Percentiles rank a stretch among this genome's conserved stretches.
These are phyloP conservation scores for Anomalospiza imberbis DNA, from an alignment of 2,797 vertebrate species.

Conservation along the genomic window DNA sequence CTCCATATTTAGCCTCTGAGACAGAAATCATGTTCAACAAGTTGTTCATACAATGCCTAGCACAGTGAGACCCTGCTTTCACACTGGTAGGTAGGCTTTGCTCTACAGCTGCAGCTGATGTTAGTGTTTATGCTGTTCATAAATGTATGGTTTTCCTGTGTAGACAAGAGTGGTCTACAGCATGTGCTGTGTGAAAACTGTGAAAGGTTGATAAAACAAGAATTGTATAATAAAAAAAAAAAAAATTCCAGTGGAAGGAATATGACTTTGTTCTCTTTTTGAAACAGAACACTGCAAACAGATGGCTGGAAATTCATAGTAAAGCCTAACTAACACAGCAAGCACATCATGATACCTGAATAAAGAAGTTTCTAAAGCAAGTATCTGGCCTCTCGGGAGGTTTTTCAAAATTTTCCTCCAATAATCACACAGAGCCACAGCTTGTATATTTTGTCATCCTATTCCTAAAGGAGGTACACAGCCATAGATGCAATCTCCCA, in stretches of 20 bases:
- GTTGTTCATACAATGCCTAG: background rate
- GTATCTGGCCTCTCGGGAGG: background rate
- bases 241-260: background rate
- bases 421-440: background rate
- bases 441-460: background rate
- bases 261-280: background rate
- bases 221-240: background rate
- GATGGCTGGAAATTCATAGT: background rate
- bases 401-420: background rate
- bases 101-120: too few species aligned
- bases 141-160: fast-evolving
- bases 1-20: background rate
- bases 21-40: background rate
- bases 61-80: background rate
- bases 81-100: background rate
- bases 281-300: background rate
- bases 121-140: background rate
- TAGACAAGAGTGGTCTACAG: background rate
- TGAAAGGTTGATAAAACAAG: background rate
- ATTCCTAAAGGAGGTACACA: background rate
- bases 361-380: background rate
- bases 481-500: background rate
- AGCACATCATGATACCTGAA: background rate
- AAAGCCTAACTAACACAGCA: background rate
- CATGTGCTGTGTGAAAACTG: background rate